Conservation (phyloP, 2,888 invertebrate species). For the Apeira syringaria region DNA sequence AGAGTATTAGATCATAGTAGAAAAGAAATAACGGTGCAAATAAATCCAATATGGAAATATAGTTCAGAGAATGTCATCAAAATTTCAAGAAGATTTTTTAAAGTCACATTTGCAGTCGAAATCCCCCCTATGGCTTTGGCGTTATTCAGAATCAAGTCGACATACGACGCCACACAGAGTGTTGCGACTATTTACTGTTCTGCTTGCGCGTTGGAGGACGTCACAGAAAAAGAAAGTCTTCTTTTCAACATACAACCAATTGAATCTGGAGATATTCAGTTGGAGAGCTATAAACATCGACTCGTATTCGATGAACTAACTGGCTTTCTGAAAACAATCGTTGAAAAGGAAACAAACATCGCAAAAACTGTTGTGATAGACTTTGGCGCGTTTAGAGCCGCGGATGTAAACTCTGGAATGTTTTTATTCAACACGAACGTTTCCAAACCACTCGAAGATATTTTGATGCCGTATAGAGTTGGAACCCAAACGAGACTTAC, state of each 20-base stretch:
- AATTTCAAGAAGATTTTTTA: constrained; percentile 77
- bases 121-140: constrained; percentile 90
- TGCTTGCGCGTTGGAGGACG: constrained; percentile 51
- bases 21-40: constrained; percentile 73
- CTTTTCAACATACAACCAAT: constrained; percentile 84
- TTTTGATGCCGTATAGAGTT: constrained; percentile 87
- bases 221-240: constrained; percentile 37
- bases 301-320: constrained; percentile 91
- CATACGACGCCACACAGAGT: constrained; percentile 55
- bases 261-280: constrained; percentile 90
- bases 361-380: constrained; percentile 77
- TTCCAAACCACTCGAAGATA: constrained; percentile 90
- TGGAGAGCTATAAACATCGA: constrained; percentile 92
- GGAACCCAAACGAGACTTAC: constrained; percentile 81
- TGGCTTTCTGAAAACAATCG: constrained; percentile 91
- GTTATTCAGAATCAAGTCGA: constrained; percentile 83
- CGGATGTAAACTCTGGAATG: constrained; percentile 95
- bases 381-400: constrained; percentile 94
- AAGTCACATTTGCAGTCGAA: constrained; percentile 88
- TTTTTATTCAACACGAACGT: constrained; percentile 96
- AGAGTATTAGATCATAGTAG: constrained; percentile 87
- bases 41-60: constrained; percentile 70
- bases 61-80: constrained; percentile 50
- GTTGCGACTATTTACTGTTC: constrained; percentile 62
- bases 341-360: constrained; percentile 77